Base-by-base conservation (phyloP, 2,113 vertebrate genomes). In the Brachionichthys hirsutus region DNA sequence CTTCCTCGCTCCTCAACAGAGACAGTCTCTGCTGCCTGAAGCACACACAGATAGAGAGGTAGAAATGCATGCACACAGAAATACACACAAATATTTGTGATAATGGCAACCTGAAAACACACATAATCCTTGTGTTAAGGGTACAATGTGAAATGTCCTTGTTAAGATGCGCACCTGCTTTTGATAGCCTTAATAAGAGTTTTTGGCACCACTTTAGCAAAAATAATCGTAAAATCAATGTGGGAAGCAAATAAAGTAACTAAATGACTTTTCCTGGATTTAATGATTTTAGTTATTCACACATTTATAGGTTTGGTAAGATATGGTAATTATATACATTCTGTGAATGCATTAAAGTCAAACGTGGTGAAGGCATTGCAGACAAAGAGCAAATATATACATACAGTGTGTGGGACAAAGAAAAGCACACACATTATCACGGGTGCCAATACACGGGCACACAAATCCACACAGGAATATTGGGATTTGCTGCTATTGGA, bases 1-100 rank as follows among this genome's bases (percentile, higher is more conserved):
- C 69, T 67, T 75, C 73, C 59, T 67, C 77, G 63, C 75, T 77
- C 68, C 62, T 71, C 75, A 78, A 70, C 45, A 62, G 70, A 80
- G 73, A 65, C 65, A 75, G 45, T 63, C 50, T 61, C 62, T 16
- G 19, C 53, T 75, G 76, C 70, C 77, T 67, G 59, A 55, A 72
- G 72, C 57, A 11, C 59, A 73, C 58, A 62, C 40, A 67, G 3
- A 46, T 43, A 52, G 38, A 47, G 3, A 66, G 30, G 41, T 5
- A 34, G 47, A 59, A 38, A 53, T 9, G 16, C 9, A 44, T 13
- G 46, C 1, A 62, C 12, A 45, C 36, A 59, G 6, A 50, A 18
- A 18, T 19, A 71, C 30, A 52, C 7, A 40, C 14, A 66, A 0
- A 59, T 2, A 70, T 4, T 56, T 75, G 55, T 54, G 59, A 62